Base-by-base conservation (phyloP, 2,797 vertebrate species). In the Lacerta agilis region DNA sequence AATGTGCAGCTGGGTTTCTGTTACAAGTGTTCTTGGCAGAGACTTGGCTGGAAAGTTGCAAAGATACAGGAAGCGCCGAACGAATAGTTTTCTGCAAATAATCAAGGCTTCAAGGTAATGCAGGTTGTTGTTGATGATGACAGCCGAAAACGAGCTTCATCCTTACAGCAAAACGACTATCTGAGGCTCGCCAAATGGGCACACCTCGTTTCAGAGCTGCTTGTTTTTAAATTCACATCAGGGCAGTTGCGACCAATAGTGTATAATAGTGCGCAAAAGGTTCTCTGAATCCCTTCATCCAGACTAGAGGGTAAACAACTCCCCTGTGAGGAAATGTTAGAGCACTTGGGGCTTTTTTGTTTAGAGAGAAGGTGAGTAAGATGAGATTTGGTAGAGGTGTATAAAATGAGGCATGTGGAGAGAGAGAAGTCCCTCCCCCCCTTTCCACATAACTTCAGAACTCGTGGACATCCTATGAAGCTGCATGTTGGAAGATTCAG, bases 1-100 rank as follows among this genome's bases (percentile, higher is more conserved):
- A 87, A 87, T 85, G 86, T 77, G 71, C 82, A 90, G 72, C 82
- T 76, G 89, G 82, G 71, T 85, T 10, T 58, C 82, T 4, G 77
- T 79, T 77, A 58, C 33, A 81, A 71, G 33, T 36, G 0, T 83
- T 87, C 66, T 91, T n/a, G 7, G 41, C 79, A 89, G 78, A 61
- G 33, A 38, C 9, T 5, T 0, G 11, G 49, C 67, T 61, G 38
- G 79, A 79, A 38, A 27, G 3, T n/a, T 10, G 10, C 36, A 45
- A 18, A 88, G 38, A 33, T 1, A 0, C 20, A 88, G 88, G 38
- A 43, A 71, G 25, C 1, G 1, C 29, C 55, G 64, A 66, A 2
- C 38, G 17, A 73, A 78, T 25, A 79, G 3, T 45, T 77, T 77
- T 87, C 25, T 71, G 7, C 36, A 10, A 41, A 78, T 1, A 6